A percentile compares a stretch with the other conserved stretches of the same genome.
These are phyloP conservation scores for Bradypus variegatus DNA, from an alignment of 2,797 vertebrate species.

Conservation along the genomic window DNA sequence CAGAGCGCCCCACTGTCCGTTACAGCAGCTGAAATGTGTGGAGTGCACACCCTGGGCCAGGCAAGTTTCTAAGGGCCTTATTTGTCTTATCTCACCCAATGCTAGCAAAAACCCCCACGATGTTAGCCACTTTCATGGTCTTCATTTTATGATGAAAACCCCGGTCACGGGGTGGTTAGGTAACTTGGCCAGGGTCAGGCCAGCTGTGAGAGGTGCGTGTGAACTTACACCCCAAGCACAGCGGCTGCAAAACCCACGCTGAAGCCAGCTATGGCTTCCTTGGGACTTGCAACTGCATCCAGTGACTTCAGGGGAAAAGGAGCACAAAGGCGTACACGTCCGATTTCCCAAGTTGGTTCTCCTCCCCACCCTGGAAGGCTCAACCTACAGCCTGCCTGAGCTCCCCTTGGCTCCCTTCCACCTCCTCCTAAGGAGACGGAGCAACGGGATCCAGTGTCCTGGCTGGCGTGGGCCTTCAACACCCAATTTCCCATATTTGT, in stretches of 20 bases:
- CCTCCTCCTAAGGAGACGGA: neutral
- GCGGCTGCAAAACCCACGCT: neutral
- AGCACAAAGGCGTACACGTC: neutral
- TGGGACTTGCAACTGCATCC: neutral
- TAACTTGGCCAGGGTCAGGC: neutral
- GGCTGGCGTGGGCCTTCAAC: accelerated
- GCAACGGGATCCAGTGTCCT: neutral
- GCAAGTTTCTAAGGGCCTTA: neutral
- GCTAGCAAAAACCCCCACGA: neutral
- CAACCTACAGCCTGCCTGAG: neutral
- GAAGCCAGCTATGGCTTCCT: neutral
- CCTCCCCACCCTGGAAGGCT: accelerated
- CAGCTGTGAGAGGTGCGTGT: neutral
- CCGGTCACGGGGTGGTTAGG: neutral
- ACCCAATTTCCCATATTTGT: neutral
- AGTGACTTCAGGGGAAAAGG: neutral
- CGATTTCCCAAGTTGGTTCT: neutral
- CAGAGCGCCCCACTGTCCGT: accelerated
- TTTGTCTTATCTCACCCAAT: neutral
- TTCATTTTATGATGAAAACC: neutral
- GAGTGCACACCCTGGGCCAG: too few relatives aligned
- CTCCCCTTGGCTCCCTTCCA: neutral
- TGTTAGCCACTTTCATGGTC: neutral
- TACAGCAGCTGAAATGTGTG: too few relatives aligned
- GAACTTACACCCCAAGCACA: neutral